Evolutionary conservation across 2,797 vertebrate genomes (phyloP).

Genomic region (Babyrousa celebensis): DNA sequence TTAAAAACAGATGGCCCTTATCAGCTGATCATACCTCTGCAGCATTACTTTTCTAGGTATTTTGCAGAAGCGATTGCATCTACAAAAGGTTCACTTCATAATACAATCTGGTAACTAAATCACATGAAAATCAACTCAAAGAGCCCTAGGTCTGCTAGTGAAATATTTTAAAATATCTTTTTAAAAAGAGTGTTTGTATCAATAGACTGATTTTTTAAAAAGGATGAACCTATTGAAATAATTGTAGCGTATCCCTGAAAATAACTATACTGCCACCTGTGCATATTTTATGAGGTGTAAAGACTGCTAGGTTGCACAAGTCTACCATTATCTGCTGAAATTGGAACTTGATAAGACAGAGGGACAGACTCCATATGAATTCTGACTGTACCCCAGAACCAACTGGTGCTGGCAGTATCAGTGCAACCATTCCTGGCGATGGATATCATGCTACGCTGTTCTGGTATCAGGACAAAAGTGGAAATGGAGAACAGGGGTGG

Average conservation of each 20-base stretch:
- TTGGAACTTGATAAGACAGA: conserved; percentile 80
- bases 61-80: conserved; percentile 88
- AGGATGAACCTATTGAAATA: conserved; percentile 88
- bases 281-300: conserved; percentile 64
- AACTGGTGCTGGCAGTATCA: conserved; percentile 68
- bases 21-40: conserved; percentile 87
- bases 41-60: conserved; percentile 87
- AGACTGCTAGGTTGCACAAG: conserved; percentile 71
- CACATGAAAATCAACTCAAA: conserved; percentile 85
- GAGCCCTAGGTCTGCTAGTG: conserved; percentile 84
- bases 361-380: conserved; percentile 4
- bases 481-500: conserved; percentile 47
- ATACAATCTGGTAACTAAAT: conserved; percentile 84
- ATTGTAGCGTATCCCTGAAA: conserved; percentile 86
- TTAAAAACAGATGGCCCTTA: conserved; percentile 88
- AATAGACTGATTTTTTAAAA: conserved; percentile 77
- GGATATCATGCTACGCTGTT: conserved; percentile 60
- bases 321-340: conserved; percentile 62
- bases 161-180: conserved; percentile 84
- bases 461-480: conserved; percentile 71
- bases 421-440: not conserved
- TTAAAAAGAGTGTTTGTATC: conserved; percentile 73
- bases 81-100: conserved; percentile 88
- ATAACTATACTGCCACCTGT: conserved; percentile 76
- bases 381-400: conserved; percentile 25